Base-by-base conservation (phyloP, 2,888 invertebrate species). In the Drosophila multiciliata region DNA sequence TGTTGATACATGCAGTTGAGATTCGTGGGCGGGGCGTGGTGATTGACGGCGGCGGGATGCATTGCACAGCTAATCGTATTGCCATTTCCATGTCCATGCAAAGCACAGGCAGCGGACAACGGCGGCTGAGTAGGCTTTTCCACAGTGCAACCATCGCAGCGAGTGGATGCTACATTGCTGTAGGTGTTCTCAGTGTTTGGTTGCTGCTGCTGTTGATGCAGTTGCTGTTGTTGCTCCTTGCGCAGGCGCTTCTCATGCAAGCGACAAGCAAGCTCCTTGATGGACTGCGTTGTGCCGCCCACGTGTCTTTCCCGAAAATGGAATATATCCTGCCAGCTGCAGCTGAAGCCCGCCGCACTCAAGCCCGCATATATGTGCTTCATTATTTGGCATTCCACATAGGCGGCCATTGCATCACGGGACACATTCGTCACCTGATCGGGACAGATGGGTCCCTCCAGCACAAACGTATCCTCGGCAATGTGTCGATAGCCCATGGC, bases 351-450 rank as follows among this genome's bases (percentile, higher is more conserved):
- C 65, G 94, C 93, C 60, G 95, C 95, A 26, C 96, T 94, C 45
- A 95, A 94, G 90, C 97, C 96, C 95, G 96, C 96, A 81, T 97
- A 96, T 72, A 95, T 94, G 69, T 92, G 87, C 69, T 96, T 96
- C 93, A 97, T 94, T 89, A 97, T 96, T 95, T 97, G 96, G 90
- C 97, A 97, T 93, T 98, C 98, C 52, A 97, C 96, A 92, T 96
- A 96, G 26, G 98, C 98, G 35, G 97, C 95, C 83, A 98, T 95
- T 20, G 97, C 97, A 92, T 98, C 98, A 62, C 96, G 94, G 0
- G 97, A 97, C 3, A 98, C 96, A 71, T 95, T 95, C 23, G 96
- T 95, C 4, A 97, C 96, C 92, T 95, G 95, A 92, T 97, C 97
- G 0, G 97, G 97, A 91, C 97, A 97, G 67, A 97, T 95, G 29